These are phyloP conservation scores for Onychomys torridus DNA, from an alignment of 2,797 vertebrate genomes.

Conservation along the genomic window DNA sequence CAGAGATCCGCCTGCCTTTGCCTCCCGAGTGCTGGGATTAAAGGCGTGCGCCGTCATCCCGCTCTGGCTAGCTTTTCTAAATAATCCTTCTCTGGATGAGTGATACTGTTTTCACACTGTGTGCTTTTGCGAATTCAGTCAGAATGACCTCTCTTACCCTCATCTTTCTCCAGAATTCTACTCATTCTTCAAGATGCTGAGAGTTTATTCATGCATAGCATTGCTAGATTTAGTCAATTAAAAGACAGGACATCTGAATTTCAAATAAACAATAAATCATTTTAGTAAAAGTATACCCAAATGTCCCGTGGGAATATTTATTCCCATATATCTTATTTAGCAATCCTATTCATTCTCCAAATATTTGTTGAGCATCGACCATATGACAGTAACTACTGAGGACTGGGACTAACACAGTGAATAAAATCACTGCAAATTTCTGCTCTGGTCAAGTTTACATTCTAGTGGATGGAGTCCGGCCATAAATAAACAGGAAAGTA, in stretches of 20 bases:
- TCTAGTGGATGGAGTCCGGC: not conserved
- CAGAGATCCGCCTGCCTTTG: not conserved
- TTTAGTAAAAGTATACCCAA: constrained; percentile 31
- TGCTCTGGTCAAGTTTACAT: not conserved
- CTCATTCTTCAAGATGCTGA: not conserved
- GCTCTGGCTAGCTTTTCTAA: not conserved
- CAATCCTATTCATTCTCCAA: constrained; percentile 14
- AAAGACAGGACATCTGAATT: constrained; percentile 43
- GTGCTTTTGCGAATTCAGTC: not conserved
- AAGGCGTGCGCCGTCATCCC: not conserved
- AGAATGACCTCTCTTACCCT: constrained; percentile 1
- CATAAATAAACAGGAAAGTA: constrained; percentile 17
- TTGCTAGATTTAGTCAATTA: constrained; percentile 50
- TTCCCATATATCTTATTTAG: constrained; percentile 40
- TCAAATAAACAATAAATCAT: constrained; percentile 41
- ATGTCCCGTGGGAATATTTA: constrained; percentile 7
- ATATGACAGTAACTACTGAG: not conserved
- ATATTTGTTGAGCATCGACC: constrained; percentile 26
- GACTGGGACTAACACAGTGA: not conserved
- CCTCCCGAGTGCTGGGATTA: not conserved
- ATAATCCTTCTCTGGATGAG: not conserved
- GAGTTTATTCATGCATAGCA: not conserved
- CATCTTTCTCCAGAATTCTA: constrained; percentile 26
- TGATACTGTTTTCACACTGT: not conserved
- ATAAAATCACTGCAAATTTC: constrained; percentile 34